Evolutionary conservation across 2,113 vertebrate species (phyloP).

Genomic region (Copsychus sechellarum): DNA sequence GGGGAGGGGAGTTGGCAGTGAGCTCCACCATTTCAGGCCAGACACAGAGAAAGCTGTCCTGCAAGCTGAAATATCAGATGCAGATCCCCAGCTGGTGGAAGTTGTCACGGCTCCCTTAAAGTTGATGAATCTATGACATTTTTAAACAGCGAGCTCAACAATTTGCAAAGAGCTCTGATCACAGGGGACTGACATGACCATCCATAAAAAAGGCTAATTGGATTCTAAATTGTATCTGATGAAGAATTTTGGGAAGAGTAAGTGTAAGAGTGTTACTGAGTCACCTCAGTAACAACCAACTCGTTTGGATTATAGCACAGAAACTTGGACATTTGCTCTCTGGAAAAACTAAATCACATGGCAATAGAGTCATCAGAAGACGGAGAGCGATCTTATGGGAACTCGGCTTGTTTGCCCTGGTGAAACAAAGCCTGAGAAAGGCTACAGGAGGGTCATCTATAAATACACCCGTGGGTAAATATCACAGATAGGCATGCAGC

Average conservation of each 20-base stretch:
- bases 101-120: slow-evolving; percentile 5
- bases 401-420: not conserved
- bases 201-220: not conserved
- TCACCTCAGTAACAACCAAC: not conserved
- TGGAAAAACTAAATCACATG: not conserved
- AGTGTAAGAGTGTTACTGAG: not conserved
- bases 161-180: not conserved
- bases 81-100: slow-evolving; percentile 34
- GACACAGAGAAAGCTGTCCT: slow-evolving; percentile 10
- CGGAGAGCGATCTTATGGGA: not conserved
- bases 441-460: not conserved
- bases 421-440: slow-evolving; percentile 29
- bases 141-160: not conserved
- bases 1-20: slow-evolving; percentile 42
- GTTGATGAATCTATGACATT: not conserved
- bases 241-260: not conserved
- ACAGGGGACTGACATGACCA: not conserved
- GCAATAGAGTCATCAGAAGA: slow-evolving; percentile 6
- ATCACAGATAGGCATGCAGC: not conserved
- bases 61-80: slow-evolving; percentile 31
- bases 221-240: not conserved
- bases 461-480: slow-evolving; percentile 30
- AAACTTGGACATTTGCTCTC: not conserved
- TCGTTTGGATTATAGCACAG: not conserved
- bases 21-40: not conserved